A percentile compares a stretch with the other conserved stretches of the same genome.
phyloP scores from a whole-genome alignment of 2,888 invertebrate genomes.

The Adelognathus sp. region DNA sequence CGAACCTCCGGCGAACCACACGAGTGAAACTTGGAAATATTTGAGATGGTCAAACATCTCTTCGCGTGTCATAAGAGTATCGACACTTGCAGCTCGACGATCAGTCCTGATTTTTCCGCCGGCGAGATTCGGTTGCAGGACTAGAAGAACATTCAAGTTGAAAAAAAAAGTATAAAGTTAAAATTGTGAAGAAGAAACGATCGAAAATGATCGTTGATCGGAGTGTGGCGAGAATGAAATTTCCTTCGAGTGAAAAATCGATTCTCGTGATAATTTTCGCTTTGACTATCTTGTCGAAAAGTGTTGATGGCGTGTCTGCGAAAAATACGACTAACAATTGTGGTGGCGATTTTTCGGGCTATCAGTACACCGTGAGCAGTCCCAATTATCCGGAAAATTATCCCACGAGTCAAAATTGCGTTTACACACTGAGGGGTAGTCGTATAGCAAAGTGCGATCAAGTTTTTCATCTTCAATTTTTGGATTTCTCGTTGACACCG shows the following conservation, averaged over 20 bases:
- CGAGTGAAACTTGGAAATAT: constrained; percentile 73
- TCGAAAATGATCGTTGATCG: constrained; percentile 28
- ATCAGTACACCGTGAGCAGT: constrained; percentile 82
- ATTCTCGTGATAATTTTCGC: constrained; percentile 7
- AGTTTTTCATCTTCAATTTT: constrained; percentile 83
- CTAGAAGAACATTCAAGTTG: background rate
- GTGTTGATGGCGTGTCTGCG: background rate
- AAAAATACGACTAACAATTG: constrained; percentile 64
- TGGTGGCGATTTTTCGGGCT: constrained; percentile 81
- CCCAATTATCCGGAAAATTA: constrained; percentile 83
- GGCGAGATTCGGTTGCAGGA: constrained; percentile 17
- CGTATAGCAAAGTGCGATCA: constrained; percentile 80
- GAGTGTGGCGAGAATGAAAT: background rate
- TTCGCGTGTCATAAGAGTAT: constrained; percentile 70
- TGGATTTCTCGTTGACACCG: constrained; percentile 82
- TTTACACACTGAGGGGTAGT: constrained; percentile 82
- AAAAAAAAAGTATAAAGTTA: background rate
- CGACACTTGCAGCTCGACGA: constrained; percentile 47
- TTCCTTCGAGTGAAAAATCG: background rate
- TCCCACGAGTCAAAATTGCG: constrained; percentile 80
- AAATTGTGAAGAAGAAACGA: background rate
- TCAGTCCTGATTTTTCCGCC: constrained; percentile 64
- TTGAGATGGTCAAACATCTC: constrained; percentile 69
- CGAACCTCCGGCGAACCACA: constrained; percentile 26
- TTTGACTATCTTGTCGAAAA: background rate